A percentile compares a stretch with the other conserved stretches of the same genome.
Conservation (phyloP, 2,797 vertebrate species). For the Fistularia tabacaria region DNA sequence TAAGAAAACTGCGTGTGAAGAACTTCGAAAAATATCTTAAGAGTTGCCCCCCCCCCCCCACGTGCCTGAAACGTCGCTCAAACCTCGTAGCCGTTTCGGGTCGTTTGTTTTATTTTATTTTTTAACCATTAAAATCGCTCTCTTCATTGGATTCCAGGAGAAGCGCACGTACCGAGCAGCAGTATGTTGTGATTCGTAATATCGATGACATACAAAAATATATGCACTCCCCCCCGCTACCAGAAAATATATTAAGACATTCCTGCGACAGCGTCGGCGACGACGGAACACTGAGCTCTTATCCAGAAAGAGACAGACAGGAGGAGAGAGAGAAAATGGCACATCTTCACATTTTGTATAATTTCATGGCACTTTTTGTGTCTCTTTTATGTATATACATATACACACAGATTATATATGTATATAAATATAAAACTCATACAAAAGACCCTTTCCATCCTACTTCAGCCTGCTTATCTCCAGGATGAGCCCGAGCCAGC, state of each 20-base stretch:
- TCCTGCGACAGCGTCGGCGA: conserved; percentile 60
- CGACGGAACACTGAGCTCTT: conserved; percentile 40
- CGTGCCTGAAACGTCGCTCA: no score
- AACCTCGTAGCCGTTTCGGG: neutral
- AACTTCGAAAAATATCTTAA: no score
- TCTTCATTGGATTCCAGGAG: conserved; percentile 33
- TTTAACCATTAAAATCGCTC: conserved; percentile 11
- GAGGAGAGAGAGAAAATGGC: conserved; percentile 28
- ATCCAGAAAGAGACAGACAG: neutral
- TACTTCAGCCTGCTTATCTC: no score
- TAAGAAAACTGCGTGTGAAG: no score
- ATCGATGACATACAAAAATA: conserved; percentile 43
- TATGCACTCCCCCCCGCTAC: conserved; percentile 59
- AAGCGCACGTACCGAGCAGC: conserved; percentile 54
- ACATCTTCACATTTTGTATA: conserved; percentile 54
- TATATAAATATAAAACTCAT: no score
- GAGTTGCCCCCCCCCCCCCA: no score
- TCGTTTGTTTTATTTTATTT: conserved; percentile 8
- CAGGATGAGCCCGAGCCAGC: no score
- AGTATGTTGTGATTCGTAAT: conserved; percentile 46
- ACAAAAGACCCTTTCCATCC: no score
- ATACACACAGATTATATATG: no score
- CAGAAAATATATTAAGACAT: conserved; percentile 75
- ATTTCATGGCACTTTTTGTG: conserved; percentile 29
- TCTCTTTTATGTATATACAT: conserved; percentile 4